Base-by-base conservation (phyloP, 2,797 vertebrate species). In the Erpetoichthys calabaricus region DNA sequence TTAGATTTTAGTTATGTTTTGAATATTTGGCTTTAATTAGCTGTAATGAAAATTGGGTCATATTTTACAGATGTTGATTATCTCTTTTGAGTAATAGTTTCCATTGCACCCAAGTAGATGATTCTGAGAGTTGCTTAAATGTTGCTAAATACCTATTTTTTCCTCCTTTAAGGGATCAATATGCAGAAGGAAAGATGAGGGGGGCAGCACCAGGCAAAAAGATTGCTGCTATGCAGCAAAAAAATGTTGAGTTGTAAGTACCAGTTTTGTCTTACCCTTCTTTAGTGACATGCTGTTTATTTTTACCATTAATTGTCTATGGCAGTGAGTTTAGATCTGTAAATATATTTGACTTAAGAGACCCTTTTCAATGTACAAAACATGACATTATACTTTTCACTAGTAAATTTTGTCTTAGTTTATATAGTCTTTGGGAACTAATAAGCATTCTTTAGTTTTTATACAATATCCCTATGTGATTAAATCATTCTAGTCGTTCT, bases 171-270 rank as follows among this genome's bases (percentile, higher is more conserved):
- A 94, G 92, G 87, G 91, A 96, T 72, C 91, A 96, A 47, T 94
- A 93, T 91, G 91, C 90, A 79, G 92, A 96, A 80, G 92, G 91
- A 74, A 96, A 92, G 88, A 94, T 94, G 92, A 91, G 91, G 86
- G 92, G 91, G 67, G 87, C 91, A 76, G 87, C 91, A 80, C 92
- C 92, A 43, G 92, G 89, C 69, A 96, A 96, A 88, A 96, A 96
- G 84, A 88, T 92, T 62, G 86, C 92, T 76, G 89, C 90, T 72
- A 85, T 94, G 80, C 91, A 94, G 73, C 91, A 94, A 82, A 96
- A 93, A 82, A 90, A 89, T 74, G 88, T 92, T 76, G 91, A 96
- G 81, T 80, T 93, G 92, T 94, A 82, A 91, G 92, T 77, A 55
- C 57, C 6, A 58, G 59, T 63, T 50, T 50, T 4, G n/a, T 50